Base-by-base conservation (phyloP, 1,140 invertebrate genomes). In the Chionoecetes opilio region DNA sequence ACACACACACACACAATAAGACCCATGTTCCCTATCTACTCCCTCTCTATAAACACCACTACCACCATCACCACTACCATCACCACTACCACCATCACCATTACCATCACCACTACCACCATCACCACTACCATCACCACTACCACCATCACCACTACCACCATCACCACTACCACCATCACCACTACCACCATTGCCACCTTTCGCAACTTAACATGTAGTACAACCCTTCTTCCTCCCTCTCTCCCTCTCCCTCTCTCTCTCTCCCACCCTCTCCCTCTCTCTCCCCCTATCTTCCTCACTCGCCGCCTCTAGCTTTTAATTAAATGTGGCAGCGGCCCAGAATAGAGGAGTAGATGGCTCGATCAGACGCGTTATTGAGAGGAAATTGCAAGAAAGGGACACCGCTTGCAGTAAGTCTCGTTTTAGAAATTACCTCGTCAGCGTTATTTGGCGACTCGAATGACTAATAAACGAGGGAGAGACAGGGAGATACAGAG, bases 281-380 rank as follows among this genome's bases (percentile, higher is more conserved):
- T 5, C 41, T 14, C 41, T 46, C 41, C 14, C 41, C 14, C 63
- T 8, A 17, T 46, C 63, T 1, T 26, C n/a, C 63, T 75, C 63
- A 5, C 26, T 75, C 63, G 21, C 63, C 63, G 63, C 63, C 63
- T 75, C 63, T 26, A n/a, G 63, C 63, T 75, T 75, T 75, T 75
- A 75, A 75, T 75, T 75, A 75, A 75, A 75, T 75, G 63, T 75
- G 63, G 63, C 63, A n/a, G 6, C 63, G 21, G 63, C 63, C 21
- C 63, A 75, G 63, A 75, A 75, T 75, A 75, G 63, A 75, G 63
- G 63, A 75, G 21, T 75, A 75, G 63, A 75, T 75, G 63, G 63
- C 63, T 75, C 63, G 63, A 75, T 75, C 63, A 75, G 63, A 75
- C 63, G 21, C n/a, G 63, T 75, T 75, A 75, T 75, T 75, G 63